Percentiles rank a stretch among this genome's conserved stretches.
These are phyloP conservation scores for Dendronephthya gigantea DNA, from an alignment of 64 coral and sea anemone genomes.

Conservation along the genomic window DNA sequence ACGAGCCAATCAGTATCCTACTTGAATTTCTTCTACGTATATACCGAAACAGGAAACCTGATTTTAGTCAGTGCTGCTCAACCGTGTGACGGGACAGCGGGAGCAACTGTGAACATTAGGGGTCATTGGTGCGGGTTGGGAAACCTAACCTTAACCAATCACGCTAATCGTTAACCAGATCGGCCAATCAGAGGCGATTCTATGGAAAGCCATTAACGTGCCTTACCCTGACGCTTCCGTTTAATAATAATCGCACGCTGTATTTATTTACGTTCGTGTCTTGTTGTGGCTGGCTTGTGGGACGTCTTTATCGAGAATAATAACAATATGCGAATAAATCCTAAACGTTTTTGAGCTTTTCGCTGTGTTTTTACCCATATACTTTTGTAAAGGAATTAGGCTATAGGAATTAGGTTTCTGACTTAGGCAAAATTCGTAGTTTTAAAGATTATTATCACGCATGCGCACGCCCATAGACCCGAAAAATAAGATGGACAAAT, in stretches of 20 bases:
- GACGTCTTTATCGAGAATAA: background rate
- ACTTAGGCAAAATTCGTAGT: no score
- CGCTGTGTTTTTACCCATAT: no score
- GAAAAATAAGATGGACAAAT: no score
- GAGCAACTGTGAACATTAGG: background rate
- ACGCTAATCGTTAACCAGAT: slow-evolving; percentile 6
- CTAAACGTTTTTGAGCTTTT: no score
- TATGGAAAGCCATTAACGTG: slow-evolving; percentile 3
- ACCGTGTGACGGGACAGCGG: background rate
- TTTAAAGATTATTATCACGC: no score
- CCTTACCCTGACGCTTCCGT: background rate
- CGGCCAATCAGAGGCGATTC: background rate
- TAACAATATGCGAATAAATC: no score
- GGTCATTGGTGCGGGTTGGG: background rate
- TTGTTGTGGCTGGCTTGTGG: background rate
- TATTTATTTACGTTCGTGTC: background rate
- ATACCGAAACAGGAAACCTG: background rate
- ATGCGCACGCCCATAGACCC: no score
- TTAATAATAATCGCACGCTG: background rate
- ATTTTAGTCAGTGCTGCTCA: background rate
- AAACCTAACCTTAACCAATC: slow-evolving; percentile 3
- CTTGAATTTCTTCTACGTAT: background rate
- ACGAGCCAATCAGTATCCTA: background rate
- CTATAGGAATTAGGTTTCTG: no score
- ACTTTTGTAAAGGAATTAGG: no score